Conservation (phyloP, 2,113 vertebrate genomes). For the Tragelaphus imberbis region DNA sequence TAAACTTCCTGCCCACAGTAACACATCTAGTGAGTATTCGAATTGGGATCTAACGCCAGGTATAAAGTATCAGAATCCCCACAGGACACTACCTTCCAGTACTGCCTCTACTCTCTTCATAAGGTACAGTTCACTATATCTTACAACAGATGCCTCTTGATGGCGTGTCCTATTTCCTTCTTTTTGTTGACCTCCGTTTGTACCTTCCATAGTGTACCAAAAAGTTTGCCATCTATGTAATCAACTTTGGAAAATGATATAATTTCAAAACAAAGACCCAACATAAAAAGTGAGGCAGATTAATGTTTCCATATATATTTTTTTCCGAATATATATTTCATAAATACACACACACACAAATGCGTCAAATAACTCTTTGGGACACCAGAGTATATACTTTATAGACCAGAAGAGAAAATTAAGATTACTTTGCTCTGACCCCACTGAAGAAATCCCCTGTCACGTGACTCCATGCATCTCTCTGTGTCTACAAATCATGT, state of each 20-base stretch:
- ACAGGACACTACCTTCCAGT: background rate
- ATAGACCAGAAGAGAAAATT: slow-evolving; percentile 1
- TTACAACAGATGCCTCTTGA: background rate
- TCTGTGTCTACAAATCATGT: background rate
- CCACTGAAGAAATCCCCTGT: background rate
- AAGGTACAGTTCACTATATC: background rate
- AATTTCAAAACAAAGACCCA: slow-evolving; percentile 13
- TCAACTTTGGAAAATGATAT: background rate
- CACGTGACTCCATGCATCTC: background rate
- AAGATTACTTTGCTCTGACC: background rate
- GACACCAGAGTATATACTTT: background rate
- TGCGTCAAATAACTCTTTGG: background rate
- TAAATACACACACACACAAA: background rate
- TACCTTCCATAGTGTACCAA: background rate
- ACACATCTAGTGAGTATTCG: background rate
- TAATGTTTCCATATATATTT: background rate
- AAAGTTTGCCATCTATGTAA: slow-evolving; percentile 12
- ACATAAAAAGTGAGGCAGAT: background rate
- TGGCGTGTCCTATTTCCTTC: background rate
- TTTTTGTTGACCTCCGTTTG: background rate
- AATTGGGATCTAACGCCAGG: background rate
- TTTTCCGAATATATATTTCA: background rate
- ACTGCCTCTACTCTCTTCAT: background rate
- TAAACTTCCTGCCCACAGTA: background rate
- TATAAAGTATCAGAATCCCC: background rate